Base-by-base conservation (phyloP, 2,797 vertebrate species). In the Thunnus albacares region DNA sequence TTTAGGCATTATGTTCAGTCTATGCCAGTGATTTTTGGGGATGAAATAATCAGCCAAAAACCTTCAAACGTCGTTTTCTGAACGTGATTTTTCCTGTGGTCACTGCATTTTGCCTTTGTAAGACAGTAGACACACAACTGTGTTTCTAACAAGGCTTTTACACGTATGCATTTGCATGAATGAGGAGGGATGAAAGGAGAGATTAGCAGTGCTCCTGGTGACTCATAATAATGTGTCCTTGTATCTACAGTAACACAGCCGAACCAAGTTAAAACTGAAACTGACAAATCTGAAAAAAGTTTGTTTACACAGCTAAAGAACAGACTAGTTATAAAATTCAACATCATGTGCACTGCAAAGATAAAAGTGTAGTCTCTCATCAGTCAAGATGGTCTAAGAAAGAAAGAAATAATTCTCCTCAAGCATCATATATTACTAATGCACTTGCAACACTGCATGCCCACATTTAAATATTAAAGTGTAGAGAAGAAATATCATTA, bases 231-330 rank as follows among this genome's bases (percentile, higher is more conserved):
- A 3, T 20, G 8, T 24, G 45, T 38, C 57, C 28, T 49, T 28
- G 30, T 57, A 51, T 63, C 65, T 63, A 15, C 47, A 51, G 15
- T 18, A 49, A 59, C 28, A 20, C n/a, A 9, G n/a, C 38, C 13
- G 13, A 61, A 24, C 60, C 33, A 65, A 71, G 59, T 18, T 66
- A 35, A 33, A 45, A 45, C 1, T 65, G 15, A 38, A 63, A 49
- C 8, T 20, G 35, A 66, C 47, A 47, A 17, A 9, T 43, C 14
- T 52, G 11, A 22, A 62, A 78, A 20, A 18, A 20, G 35, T 43
- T 24, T 65, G 33, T 33, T 22, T 52, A 47, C 9, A 28, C 26
- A 14, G 45, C 45, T 45, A 12, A 26, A 22, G 22, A 30, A 57
- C 14, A 62, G 17, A 60, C 13, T 22, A 58, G 60, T 11, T 1